Percentiles rank a stretch among this genome's conserved stretches.
Evolutionary conservation across 2,888 invertebrate genomes (phyloP).

Genomic region (Oithona nana): DNA sequence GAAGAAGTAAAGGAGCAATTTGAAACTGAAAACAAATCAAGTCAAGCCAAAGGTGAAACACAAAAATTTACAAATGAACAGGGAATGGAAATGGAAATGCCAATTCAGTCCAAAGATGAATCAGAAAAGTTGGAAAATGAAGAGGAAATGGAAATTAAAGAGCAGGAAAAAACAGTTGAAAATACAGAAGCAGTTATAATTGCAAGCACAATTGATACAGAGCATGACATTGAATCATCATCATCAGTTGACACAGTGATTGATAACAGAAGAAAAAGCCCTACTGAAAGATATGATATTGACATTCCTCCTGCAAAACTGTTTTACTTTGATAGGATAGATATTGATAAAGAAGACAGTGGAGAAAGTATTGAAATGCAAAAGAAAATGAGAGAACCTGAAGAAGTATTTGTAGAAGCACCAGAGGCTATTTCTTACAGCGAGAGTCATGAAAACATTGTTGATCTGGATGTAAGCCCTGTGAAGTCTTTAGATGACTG

Average conservation of each 20-base stretch:
- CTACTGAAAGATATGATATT: neutral
- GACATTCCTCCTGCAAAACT: constrained; percentile 1
- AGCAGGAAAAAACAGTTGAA: no score
- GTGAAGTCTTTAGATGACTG: neutral
- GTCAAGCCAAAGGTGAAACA: no score
- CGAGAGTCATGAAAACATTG: neutral
- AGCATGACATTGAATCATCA: neutral
- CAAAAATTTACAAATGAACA: no score
- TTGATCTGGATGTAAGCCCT: neutral
- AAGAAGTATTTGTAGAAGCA: neutral
- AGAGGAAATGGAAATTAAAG: no score
- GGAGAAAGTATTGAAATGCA: neutral
- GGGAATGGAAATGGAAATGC: no score
- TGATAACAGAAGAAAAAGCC: neutral
- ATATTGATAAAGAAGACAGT: neutral
- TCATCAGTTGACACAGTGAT: constrained; percentile 3
- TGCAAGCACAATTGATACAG: neutral
- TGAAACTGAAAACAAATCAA: no score
- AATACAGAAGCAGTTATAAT: no score
- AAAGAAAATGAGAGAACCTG: neutral
- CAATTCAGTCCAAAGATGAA: no score
- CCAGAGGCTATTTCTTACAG: neutral
- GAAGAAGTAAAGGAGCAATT: no score
- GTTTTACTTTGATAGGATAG: neutral
- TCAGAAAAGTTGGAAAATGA: no score